Conservation (phyloP, 2,113 vertebrate species). For the Coptodon rendalli region DNA sequence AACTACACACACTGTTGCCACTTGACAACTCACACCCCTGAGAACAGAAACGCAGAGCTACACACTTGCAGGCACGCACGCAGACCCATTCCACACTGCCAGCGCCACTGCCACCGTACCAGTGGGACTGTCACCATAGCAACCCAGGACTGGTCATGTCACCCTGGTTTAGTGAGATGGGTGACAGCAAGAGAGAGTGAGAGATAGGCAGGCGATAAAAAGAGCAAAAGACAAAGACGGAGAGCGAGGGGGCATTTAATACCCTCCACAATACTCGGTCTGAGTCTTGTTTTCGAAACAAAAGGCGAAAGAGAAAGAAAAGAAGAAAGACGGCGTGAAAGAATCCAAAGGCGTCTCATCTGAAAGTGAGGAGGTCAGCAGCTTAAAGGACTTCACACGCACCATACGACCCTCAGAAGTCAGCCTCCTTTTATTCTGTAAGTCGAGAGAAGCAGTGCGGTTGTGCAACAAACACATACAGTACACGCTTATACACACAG, state of each 20-base stretch:
- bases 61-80: constrained; percentile 52
- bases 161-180: constrained; percentile 61
- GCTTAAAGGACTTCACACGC: constrained; percentile 49
- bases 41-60: constrained; percentile 73
- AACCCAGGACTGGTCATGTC: constrained; percentile 93
- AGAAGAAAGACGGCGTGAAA: neutral
- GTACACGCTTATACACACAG: neutral
- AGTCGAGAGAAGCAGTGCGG: constrained; percentile 10
- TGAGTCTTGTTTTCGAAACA: constrained; percentile 38
- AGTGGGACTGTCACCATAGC: constrained; percentile 95
- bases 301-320: constrained; percentile 8
- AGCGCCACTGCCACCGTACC: constrained; percentile 70
- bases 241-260: constrained; percentile 45
- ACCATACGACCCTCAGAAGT: constrained; percentile 42
- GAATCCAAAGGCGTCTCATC: constrained; percentile 3
- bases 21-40: constrained; percentile 55
- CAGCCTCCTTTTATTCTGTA: constrained; percentile 25
- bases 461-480: neutral
- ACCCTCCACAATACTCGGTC: constrained; percentile 22
- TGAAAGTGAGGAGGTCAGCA: constrained; percentile 48
- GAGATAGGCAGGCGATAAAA: constrained; percentile 55
- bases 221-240: constrained; percentile 56
- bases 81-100: constrained; percentile 45
- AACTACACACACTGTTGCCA: constrained; percentile 5
- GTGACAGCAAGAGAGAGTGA: constrained; percentile 48